Percentiles rank a stretch among this genome's conserved stretches.
These are phyloP conservation scores for Dryadula phaetusa DNA, from an alignment of 2,888 invertebrate genomes.

Conservation along the genomic window DNA sequence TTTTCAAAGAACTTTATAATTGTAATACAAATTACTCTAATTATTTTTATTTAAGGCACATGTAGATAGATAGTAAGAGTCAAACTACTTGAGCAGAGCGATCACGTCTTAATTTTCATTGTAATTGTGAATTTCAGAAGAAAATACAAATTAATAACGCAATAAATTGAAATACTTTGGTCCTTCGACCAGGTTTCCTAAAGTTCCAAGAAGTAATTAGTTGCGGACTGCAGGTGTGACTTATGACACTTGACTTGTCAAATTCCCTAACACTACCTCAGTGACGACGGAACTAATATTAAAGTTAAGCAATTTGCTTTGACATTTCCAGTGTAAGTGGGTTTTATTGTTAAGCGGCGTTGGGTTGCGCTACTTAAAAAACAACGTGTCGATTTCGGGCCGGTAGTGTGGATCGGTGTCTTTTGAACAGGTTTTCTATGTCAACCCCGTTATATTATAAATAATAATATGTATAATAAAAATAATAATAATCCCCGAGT, in stretches of 20 bases:
- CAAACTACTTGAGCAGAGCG: neutral
- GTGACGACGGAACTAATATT: neutral
- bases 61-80: too few relatives aligned
- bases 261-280: slow-evolving; percentile 13
- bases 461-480: too few relatives aligned
- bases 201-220: slow-evolving; percentile 23
- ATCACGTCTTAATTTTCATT: neutral
- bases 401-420: too few relatives aligned
- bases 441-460: too few relatives aligned
- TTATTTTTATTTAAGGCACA: too few relatives aligned
- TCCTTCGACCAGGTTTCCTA: neutral
- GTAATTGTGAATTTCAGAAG: neutral
- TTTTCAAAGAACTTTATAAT: too few relatives aligned
- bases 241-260: slow-evolving; percentile 29
- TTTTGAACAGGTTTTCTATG: too few relatives aligned
- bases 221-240: slow-evolving; percentile 32
- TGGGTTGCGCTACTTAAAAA: too few relatives aligned
- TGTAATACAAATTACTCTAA: too few relatives aligned
- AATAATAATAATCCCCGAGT: too few relatives aligned
- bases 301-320: slow-evolving; percentile 18
- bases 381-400: too few relatives aligned
- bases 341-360: too few relatives aligned
- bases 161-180: neutral
- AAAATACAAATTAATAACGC: neutral
- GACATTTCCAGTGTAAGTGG: neutral